A percentile compares a stretch with the other conserved stretches of the same genome.
These are phyloP conservation scores for Pluvianellus socialis DNA, from an alignment of 2,113 vertebrate genomes.

Conservation along the genomic window DNA sequence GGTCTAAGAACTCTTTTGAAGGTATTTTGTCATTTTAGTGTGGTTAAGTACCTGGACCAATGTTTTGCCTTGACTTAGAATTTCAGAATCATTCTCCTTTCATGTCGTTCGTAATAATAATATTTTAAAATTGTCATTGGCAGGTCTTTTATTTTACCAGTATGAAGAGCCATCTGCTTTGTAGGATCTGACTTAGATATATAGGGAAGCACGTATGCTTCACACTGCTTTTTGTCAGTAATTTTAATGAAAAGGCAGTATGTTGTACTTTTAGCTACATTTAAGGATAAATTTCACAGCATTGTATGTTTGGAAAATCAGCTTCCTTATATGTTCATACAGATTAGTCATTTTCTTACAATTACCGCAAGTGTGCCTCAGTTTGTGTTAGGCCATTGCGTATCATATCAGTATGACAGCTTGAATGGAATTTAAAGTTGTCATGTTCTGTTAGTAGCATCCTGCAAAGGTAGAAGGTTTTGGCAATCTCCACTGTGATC, in stretches of 20 bases:
- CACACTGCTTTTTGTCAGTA: neutral
- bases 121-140: neutral
- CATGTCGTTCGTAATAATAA: neutral
- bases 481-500: neutral
- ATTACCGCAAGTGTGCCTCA: neutral
- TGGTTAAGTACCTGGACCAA: neutral
- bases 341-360: neutral
- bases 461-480: neutral
- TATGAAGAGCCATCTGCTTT: neutral
- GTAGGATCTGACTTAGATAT: neutral
- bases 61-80: neutral
- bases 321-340: neutral
- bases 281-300: neutral
- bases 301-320: neutral
- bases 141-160: neutral
- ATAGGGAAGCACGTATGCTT: neutral
- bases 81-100: neutral
- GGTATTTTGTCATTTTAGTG: neutral
- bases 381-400: neutral
- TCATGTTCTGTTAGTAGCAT: neutral
- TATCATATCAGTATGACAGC: neutral
- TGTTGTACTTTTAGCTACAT: neutral
- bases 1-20: neutral
- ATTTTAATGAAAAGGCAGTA: neutral
- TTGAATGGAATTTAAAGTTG: neutral